phyloP scores from a whole-genome alignment of 2,888 invertebrate species.

The Embidobia sp. region DNA sequence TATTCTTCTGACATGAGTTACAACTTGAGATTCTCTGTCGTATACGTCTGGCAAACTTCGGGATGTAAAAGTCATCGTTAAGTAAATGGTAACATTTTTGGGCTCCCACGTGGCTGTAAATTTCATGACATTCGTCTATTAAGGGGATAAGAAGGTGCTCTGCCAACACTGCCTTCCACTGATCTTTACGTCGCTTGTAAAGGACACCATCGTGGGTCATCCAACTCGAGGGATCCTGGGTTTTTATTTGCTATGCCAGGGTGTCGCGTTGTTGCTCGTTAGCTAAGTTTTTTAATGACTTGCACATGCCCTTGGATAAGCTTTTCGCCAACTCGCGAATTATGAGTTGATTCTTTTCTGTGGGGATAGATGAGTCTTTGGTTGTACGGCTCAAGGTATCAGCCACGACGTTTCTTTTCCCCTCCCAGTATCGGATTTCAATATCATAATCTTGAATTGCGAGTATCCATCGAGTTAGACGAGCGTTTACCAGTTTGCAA shows the following conservation, averaged over 20 bases:
- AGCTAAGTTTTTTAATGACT: no score
- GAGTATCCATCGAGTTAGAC: slow-evolving; percentile 5
- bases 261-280: no score
- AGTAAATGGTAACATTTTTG: slow-evolving; percentile 33
- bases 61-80: slow-evolving; percentile 16
- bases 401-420: slow-evolving; percentile 65
- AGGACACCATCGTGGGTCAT: no score
- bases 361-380: no score
- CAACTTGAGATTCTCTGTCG: slow-evolving; percentile 2
- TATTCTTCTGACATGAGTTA: slow-evolving; percentile 48
- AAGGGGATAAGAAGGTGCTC: no score
- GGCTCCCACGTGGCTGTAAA: slow-evolving; percentile 33
- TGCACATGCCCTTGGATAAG: no score
- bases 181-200: no score
- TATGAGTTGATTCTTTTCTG: no score
- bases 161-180: no score
- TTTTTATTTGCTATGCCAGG: no score
- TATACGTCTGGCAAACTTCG: neutral
- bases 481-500: slow-evolving; percentile 62
- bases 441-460: slow-evolving; percentile 13
- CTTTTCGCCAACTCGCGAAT: no score
- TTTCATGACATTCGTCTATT: slow-evolving; percentile 20
- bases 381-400: slow-evolving; percentile 69
- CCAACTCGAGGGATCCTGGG: no score
- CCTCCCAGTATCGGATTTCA: slow-evolving; percentile 13